Conservation (phyloP, 2,113 vertebrate species). For the Mugil cephalus region DNA sequence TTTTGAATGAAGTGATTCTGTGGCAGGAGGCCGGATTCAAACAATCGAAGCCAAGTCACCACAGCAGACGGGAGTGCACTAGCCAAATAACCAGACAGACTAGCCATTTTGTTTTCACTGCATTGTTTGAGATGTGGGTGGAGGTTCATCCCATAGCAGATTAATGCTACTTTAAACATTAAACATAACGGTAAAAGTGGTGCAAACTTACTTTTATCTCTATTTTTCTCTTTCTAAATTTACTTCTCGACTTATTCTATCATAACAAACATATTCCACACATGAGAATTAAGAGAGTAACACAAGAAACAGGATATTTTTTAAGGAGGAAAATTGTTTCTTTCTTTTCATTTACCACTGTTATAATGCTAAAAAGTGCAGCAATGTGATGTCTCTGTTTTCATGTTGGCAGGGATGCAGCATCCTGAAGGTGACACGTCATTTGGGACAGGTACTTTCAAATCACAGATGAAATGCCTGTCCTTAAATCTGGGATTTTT, state of each 20-base stretch:
- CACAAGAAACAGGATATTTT: too few species aligned
- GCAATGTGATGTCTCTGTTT: not conserved
- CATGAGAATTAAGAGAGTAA: not conserved
- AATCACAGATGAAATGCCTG: too few species aligned
- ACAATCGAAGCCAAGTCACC: not conserved
- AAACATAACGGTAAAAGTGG: not conserved
- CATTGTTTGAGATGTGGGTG: constrained; percentile 15
- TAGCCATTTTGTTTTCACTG: constrained; percentile 33
- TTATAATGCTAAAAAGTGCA: not conserved
- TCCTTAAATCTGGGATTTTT: not conserved
- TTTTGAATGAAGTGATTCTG: not conserved
- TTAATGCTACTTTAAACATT: not conserved
- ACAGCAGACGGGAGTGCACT: not conserved
- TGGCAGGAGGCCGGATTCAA: not conserved
- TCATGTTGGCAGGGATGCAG: constrained; percentile 21
- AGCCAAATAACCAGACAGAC: not conserved
- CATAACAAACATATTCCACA: too few species aligned
- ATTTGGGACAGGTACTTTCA: constrained; percentile 16
- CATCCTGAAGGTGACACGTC: constrained; percentile 41
- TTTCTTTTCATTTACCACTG: not conserved
- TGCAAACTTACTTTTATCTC: too few species aligned
- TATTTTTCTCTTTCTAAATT: too few species aligned
- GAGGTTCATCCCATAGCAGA: not conserved
- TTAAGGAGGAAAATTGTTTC: too few species aligned
- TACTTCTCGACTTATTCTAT: too few species aligned